Base-by-base conservation (phyloP, 2,888 invertebrate genomes). In the Antheraea yamamai region DNA sequence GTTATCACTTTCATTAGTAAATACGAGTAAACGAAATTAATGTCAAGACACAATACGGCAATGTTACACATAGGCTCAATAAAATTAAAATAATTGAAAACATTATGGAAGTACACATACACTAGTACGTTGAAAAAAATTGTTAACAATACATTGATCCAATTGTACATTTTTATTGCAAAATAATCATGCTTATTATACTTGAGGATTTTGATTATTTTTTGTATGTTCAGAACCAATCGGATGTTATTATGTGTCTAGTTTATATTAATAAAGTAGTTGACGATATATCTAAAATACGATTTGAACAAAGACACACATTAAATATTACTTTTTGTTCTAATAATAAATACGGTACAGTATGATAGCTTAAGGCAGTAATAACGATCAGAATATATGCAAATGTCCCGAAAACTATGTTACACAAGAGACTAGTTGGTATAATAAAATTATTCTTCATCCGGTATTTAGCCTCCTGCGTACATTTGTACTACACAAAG, bases 191-290 rank as follows among this genome's bases (percentile, higher is more conserved):
- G 26, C 30, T 76, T 39, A 66, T 26, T 66, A 20, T 72, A 75
- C n/a, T 70, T 71, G 7, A 79, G 74, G 3, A 58, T 70, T 72
- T 74, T 77, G 23, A 75, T 73, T 20, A 76, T 68, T 8, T 52
- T 74, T 75, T 78, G 78, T 14, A 78, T 73, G 1, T 72, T 75
- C 26, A 78, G 47, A n/a, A 79, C 73, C 4, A 78, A 72, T 16
- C 70, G 3, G 3, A 78, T 70, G 30, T 77, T 77, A 4, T 75
- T 71, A 18, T 76, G 52, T 23, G 71, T 75, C 0, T 58, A 14
- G 0, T 4, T 55, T 0, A 77, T 18, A 23, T 73, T 76, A 1
- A 70, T 26, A 39, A 72, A 23, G 35, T 72, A 77, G 55, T 74
- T 72, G 2, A 30, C 26, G 0, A 76, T 18, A 66, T 30, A 66